These are phyloP conservation scores for Pyrgilauda ruficollis DNA, from an alignment of 2,113 vertebrate genomes.

Conservation along the genomic window DNA sequence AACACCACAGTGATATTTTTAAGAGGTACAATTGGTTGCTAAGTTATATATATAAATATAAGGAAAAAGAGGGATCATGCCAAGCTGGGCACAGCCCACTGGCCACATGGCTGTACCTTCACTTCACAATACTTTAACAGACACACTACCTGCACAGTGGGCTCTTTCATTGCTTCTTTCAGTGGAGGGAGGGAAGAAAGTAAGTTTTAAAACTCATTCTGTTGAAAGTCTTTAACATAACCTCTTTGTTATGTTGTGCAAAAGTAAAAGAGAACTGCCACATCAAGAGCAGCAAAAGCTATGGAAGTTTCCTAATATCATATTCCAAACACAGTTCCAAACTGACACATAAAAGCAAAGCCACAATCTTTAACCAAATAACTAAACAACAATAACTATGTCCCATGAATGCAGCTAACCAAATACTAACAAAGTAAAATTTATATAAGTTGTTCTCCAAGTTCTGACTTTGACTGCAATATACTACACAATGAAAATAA, in stretches of 20 bases:
- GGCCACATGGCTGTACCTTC: background rate
- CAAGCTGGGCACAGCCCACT: background rate
- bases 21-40: background rate
- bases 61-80: background rate
- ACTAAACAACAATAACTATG: background rate
- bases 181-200: background rate
- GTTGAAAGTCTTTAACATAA: background rate
- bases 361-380: background rate
- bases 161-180: background rate
- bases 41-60: accelerated
- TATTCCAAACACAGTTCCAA: background rate
- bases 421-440: background rate
- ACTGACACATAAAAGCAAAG: background rate
- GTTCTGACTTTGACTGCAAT: background rate
- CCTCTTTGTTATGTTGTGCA: background rate
- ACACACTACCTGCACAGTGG: background rate
- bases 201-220: background rate
- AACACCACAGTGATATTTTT: background rate
- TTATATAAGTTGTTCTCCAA: background rate
- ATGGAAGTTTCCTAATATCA: background rate
- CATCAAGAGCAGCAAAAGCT: background rate
- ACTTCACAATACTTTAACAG: background rate
- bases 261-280: background rate
- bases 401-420: background rate
- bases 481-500: background rate